Base-by-base conservation (phyloP, 2,113 vertebrate species). In the Tetrax tetrax region DNA sequence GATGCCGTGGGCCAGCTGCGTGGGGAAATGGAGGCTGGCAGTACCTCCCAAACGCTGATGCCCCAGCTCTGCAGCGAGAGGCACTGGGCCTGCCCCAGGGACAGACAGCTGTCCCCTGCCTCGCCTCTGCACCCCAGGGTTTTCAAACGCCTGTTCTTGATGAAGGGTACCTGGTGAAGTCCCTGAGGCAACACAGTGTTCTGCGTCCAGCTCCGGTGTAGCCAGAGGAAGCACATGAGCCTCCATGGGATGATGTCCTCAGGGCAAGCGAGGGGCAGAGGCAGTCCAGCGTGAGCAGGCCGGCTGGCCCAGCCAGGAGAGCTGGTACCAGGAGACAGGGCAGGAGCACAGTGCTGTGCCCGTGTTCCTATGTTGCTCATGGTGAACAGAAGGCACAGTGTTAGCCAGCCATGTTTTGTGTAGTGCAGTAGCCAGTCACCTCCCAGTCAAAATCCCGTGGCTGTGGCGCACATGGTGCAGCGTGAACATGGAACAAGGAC, bases 311-410 rank as follows among this genome's bases (percentile, higher is more conserved):
- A 24, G 72, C 29, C 11, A 4, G 66, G 28, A 2, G 27, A 1
- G 29, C 3, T 4, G 48, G 48, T 16, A n/a, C n/a, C n/a, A n/a
- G n/a, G n/a, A n/a, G 4, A 1, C 0, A 8, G 45, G 29, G 47
- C 65, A 27, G 71, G 59, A n/a, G 63, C 71, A 1, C 37, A 1
- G 84, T 7, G 0, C 14, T 0, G 12, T 1, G 12, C 38, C 47
- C 0, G 4, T 1, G 7, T 4, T 7, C 1, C 17, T 20, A 1
- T 7, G 1, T 0, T 6, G 6, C 54, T 45, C 6, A 1, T 0
- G 33, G 27, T 10, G 38, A 57, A 1, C 27, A 2, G 61, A 9
- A n/a, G 37, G 57, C 27, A 2, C 38, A 7, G 35, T 1, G 24
- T 7, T 37, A 1, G 0, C 14, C 20, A 21, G 41, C 24, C 2